phyloP scores from a whole-genome alignment of 2,113 vertebrate genomes.

The Scytalopus superciliaris region DNA sequence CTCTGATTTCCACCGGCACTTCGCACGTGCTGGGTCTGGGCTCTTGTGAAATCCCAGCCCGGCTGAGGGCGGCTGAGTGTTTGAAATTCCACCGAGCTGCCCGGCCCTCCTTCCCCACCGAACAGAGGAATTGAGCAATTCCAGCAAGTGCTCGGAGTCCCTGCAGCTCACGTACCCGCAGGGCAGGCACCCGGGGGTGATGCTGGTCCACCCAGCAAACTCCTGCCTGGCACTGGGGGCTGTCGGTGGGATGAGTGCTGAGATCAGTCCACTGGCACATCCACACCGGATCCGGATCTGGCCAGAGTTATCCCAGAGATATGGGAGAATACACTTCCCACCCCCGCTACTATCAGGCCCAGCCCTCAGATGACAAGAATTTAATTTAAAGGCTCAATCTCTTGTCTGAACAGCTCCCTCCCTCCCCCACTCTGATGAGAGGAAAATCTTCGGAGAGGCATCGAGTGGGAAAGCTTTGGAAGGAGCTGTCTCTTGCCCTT shows the following conservation, averaged over 20 bases:
- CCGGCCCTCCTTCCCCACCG: background rate
- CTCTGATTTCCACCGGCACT: background rate
- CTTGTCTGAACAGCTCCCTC: constrained; percentile 70
- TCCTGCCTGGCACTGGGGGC: background rate
- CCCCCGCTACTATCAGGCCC: constrained; percentile 55
- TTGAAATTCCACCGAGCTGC: constrained; percentile 14
- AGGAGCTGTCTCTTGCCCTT: constrained; percentile 65
- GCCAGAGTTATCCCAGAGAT: background rate
- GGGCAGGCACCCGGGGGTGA: background rate
- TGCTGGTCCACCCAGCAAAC: background rate
- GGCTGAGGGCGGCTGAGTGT: constrained; percentile 1
- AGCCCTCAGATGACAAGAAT: constrained; percentile 63
- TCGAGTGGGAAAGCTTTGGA: constrained; percentile 65
- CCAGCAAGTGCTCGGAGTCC: background rate
- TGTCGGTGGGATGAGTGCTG: background rate
- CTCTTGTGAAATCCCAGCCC: constrained; percentile 33
- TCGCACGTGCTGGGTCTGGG: background rate
- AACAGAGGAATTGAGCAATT: constrained; percentile 45
- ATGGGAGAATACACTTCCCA: constrained; percentile 43
- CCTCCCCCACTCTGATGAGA: constrained; percentile 56
- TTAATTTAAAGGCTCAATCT: constrained; percentile 66
- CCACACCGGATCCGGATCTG: background rate
- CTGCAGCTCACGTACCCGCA: background rate
- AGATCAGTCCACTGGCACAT: background rate
- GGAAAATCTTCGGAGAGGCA: constrained; percentile 53